phyloP scores from a whole-genome alignment of 2,888 invertebrate species.

The Ischnus inquisitorius region DNA sequence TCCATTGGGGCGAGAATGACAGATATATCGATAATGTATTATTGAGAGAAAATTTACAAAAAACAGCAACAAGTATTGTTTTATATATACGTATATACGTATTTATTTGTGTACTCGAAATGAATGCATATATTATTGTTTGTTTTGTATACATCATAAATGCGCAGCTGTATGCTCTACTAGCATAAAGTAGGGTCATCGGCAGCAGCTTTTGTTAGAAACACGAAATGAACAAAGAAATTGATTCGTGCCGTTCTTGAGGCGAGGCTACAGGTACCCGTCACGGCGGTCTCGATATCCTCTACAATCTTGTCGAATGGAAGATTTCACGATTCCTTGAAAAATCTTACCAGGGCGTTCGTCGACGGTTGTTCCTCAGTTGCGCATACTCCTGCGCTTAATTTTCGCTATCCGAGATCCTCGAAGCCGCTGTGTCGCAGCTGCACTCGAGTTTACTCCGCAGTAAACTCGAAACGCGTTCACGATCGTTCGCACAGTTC shows the following conservation, averaged over 20 bases:
- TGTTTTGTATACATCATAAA: too few species aligned
- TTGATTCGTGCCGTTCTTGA: too few species aligned
- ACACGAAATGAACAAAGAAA: too few species aligned
- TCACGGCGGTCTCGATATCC: not conserved
- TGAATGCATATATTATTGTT: too few species aligned
- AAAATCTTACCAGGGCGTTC: constrained; percentile 76
- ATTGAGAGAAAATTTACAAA: too few species aligned
- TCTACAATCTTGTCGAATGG: not conserved
- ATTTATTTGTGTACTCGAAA: too few species aligned
- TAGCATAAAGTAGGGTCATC: too few species aligned
- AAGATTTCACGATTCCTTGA: not conserved
- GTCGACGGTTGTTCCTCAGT: constrained; percentile 55
- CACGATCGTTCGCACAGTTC: not conserved
- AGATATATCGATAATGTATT: too few species aligned
- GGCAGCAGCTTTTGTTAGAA: too few species aligned
- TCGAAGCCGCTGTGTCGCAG: not conserved
- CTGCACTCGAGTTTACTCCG: not conserved
- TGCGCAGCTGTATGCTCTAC: too few species aligned
- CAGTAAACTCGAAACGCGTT: constrained; percentile 3
- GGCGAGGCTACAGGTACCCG: not conserved
- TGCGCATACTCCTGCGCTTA: constrained; percentile 59
- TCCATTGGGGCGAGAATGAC: not conserved
- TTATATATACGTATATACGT: too few species aligned
- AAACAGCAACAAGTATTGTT: too few species aligned
- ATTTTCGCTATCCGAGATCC: not conserved